Evolutionary conservation across 2,888 invertebrate genomes (phyloP).

Genomic region (Andrena minutula): DNA sequence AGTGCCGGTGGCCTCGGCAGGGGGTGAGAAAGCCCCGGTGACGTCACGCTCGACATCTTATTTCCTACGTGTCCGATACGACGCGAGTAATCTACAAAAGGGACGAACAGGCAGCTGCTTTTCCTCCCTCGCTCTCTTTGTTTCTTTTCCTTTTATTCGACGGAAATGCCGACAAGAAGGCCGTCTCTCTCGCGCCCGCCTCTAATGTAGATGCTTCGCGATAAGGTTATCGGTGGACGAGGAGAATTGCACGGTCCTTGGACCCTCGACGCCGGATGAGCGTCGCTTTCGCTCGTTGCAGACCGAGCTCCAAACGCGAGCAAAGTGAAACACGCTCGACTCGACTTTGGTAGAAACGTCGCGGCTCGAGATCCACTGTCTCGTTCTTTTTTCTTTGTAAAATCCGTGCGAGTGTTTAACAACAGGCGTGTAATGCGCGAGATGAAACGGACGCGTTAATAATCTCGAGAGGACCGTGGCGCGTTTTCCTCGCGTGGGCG

Average conservation of each 20-base stretch:
- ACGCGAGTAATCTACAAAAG: conserved; percentile 71
- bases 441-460: conserved; percentile 67
- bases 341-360: neutral
- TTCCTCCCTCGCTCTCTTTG: conserved; percentile 22
- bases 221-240: conserved; percentile 45
- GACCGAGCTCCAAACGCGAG: neutral
- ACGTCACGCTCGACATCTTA: conserved; percentile 73
- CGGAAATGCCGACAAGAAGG: conserved; percentile 22
- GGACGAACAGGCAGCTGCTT: conserved; percentile 58
- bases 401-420: conserved; percentile 20
- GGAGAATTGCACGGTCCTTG: conserved; percentile 24
- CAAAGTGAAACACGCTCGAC: neutral
- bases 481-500: conserved; percentile 43
- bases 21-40: conserved; percentile 43
- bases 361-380: too few relatives aligned
- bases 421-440: conserved; percentile 7
- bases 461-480: conserved; percentile 46
- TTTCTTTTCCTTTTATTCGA: conserved; percentile 34
- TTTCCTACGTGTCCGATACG: conserved; percentile 74
- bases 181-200: conserved; percentile 13
- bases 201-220: conserved; percentile 45
- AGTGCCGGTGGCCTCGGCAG: conserved; percentile 37
- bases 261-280: neutral
- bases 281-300: neutral
- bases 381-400: neutral